Conservation (phyloP, 2,797 vertebrate species). For the Xerus rutilus region DNA sequence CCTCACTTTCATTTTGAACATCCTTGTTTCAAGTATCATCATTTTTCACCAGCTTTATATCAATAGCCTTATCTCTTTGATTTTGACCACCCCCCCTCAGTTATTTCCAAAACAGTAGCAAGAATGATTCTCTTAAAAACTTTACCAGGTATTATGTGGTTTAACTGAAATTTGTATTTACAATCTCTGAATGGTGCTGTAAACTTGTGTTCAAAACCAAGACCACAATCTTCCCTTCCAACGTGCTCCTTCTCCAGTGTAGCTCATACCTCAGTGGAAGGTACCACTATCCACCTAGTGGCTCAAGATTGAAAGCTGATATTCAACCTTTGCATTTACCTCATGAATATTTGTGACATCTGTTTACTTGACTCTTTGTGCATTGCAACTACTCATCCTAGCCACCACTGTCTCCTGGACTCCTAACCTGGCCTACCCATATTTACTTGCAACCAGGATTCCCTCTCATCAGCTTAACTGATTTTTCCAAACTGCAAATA, state of each 20-base stretch:
- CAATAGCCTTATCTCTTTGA: not conserved
- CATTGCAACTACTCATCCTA: not conserved
- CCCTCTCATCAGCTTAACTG: not conserved
- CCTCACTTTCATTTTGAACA: not conserved
- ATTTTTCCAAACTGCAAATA: not conserved
- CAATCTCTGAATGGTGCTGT: not conserved
- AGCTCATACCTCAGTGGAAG: not conserved
- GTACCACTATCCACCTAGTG: not conserved
- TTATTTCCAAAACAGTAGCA: conserved; percentile 35
- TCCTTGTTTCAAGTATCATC: not conserved
- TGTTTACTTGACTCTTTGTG: not conserved
- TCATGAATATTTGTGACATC: not conserved
- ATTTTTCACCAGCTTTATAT: not conserved
- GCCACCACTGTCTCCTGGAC: not conserved
- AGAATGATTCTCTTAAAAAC: conserved; percentile 8
- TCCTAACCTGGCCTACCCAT: not conserved
- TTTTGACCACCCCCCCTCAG: not conserved
- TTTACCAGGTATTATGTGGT: not conserved
- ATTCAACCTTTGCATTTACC: not conserved
- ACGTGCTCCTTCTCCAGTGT: not conserved
- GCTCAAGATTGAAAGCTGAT: not conserved
- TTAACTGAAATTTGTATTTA: conserved; percentile 32
- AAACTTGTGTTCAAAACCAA: conserved; percentile 29
- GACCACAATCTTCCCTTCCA: not conserved
- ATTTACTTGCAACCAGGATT: not conserved